Conservation (phyloP, 2,888 invertebrate species). For the Aleiodes alternator region DNA sequence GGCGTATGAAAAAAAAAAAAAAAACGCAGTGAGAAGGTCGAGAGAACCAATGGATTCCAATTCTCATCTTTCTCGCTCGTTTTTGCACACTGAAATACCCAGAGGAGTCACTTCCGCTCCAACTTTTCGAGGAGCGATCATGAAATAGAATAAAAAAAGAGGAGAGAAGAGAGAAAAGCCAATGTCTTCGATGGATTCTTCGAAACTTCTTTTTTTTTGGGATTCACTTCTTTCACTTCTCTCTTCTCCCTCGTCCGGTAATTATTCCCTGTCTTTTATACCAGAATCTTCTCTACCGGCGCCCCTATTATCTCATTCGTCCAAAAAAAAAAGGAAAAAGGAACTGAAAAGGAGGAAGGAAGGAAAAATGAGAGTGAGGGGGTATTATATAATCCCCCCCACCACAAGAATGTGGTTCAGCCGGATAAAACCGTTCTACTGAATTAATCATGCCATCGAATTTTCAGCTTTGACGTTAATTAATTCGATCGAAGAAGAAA, state of each 20-base stretch:
- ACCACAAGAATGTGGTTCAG: background rate
- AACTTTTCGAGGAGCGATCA: conserved; percentile 49
- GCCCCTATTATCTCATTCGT: conserved; percentile 28
- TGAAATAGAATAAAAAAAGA: background rate
- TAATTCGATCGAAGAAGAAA: conserved; percentile 25
- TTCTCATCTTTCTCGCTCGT: conserved; percentile 34
- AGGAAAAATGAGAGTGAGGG: no score
- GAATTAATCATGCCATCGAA: conserved; percentile 31
- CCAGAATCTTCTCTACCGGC: conserved; percentile 34
- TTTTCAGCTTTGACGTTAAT: conserved; percentile 25
- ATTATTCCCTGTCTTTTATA: conserved; percentile 28
- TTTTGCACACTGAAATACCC: conserved; percentile 45
- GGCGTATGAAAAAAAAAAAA: conserved; percentile 23
- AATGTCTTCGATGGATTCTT: conserved; percentile 36
- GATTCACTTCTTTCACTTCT: conserved; percentile 12
- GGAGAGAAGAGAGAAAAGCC: background rate
- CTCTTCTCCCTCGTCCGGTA: conserved; percentile 39
- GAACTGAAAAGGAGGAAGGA: background rate
- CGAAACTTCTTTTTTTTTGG: background rate
- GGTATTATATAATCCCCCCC: conserved; percentile 32
- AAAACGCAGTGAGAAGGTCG: background rate
- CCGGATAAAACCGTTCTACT: conserved; percentile 27
- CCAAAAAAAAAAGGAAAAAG: background rate
- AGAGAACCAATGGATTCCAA: conserved; percentile 37
- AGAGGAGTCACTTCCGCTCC: conserved; percentile 50